Evolutionary conservation across 2,888 invertebrate genomes (phyloP).

Genomic region (Drosophila robusta): DNA sequence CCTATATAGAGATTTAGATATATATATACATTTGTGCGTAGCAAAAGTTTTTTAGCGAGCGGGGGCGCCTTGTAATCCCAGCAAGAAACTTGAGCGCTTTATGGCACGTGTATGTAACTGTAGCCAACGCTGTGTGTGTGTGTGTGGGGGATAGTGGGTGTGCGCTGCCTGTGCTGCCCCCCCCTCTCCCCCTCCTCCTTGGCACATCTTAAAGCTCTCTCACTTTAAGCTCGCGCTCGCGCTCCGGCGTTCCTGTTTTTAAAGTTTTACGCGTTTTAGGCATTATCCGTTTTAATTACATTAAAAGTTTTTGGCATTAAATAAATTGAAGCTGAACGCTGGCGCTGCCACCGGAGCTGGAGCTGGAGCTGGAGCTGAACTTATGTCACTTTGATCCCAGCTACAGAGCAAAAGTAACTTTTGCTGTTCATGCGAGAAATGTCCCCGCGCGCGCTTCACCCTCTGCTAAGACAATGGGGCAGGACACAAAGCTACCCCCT

Average conservation of each 20-base stretch:
- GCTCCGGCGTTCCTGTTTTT: conserved; percentile 32
- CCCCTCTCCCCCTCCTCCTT: background rate
- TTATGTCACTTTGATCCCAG: conserved; percentile 78
- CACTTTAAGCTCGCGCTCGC: conserved; percentile 28
- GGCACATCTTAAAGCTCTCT: conserved; percentile 49
- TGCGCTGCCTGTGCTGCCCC: no score
- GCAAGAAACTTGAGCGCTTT: conserved; percentile 76
- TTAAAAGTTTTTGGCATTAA: conserved; percentile 75
- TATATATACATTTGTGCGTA: background rate
- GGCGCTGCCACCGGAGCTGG: conserved; percentile 16
- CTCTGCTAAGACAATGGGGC: conserved; percentile 44
- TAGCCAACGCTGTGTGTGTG: conserved; percentile 34
- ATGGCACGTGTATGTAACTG: conserved; percentile 61
- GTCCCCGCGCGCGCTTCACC: background rate
- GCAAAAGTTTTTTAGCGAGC: conserved; percentile 27
- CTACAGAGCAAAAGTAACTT: conserved; percentile 64
- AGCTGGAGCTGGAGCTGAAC: conserved; percentile 42
- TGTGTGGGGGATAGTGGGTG: conserved; percentile 17
- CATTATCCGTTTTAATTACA: conserved; percentile 77
- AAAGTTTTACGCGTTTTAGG: conserved; percentile 63
- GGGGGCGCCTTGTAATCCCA: conserved; percentile 53
- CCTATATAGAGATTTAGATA: background rate
- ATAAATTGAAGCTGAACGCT: conserved; percentile 70
- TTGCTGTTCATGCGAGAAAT: conserved; percentile 67
- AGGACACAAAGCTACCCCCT: conserved; percentile 34